phyloP scores from a whole-genome alignment of 2,888 invertebrate species.

The Rhagonycha lutea region DNA sequence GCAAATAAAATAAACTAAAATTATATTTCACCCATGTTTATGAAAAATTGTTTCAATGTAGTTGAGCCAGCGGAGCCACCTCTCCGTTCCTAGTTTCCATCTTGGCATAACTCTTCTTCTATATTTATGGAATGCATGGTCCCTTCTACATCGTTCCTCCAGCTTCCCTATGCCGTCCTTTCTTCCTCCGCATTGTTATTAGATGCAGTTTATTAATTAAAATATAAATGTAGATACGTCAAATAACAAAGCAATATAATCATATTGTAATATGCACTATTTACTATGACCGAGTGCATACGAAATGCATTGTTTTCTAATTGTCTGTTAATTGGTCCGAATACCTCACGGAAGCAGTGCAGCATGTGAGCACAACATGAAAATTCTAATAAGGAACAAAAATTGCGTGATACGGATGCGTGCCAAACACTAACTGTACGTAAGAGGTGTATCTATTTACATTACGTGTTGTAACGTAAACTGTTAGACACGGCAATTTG shows the following conservation, averaged over 20 bases:
- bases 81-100: too few species aligned
- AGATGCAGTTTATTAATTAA: conserved; percentile 9
- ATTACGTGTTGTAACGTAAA: conserved; percentile 41
- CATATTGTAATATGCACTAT: conserved; percentile 36
- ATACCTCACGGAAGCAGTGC: conserved; percentile 39
- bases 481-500: conserved; percentile 37
- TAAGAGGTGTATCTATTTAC: conserved; percentile 42
- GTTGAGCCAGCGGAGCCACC: too few species aligned
- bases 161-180: too few species aligned
- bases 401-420: conserved; percentile 42
- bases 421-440: conserved; percentile 37
- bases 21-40: too few species aligned
- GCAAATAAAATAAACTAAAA: too few species aligned
- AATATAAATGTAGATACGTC: conserved; percentile 19
- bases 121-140: too few species aligned
- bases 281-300: conserved; percentile 35
- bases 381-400: conserved; percentile 39
- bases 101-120: too few species aligned
- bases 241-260: conserved; percentile 20
- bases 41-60: too few species aligned
- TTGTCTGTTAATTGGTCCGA: conserved; percentile 41
- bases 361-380: conserved; percentile 38
- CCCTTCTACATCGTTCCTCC: too few species aligned
- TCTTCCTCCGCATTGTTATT: too few species aligned
- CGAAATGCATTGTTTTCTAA: conserved; percentile 41